These are phyloP conservation scores for Amphimedon queenslandica DNA, from an alignment of 37 sponge, comb jelly and placozoan species.

Conservation along the genomic window DNA sequence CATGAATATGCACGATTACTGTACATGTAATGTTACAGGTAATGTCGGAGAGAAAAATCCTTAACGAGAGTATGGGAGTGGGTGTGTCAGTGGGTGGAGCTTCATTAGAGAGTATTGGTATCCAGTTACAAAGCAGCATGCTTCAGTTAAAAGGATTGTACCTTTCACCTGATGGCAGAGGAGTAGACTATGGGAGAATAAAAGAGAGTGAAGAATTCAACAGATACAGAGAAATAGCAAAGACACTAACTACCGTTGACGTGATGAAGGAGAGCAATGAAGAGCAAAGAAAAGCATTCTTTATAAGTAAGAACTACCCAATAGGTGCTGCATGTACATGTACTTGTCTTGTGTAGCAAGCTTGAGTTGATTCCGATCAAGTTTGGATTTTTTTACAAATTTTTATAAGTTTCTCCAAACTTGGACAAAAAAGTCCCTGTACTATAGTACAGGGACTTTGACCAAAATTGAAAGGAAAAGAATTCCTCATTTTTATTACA, in stretches of 20 bases:
- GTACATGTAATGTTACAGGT: neutral
- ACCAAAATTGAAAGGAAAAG: too few species aligned
- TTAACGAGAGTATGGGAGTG: neutral
- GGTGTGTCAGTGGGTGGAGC: slow-evolving; percentile 20
- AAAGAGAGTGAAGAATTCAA: slow-evolving; percentile 38
- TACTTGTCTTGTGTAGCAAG: too few species aligned
- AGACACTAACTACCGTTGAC: slow-evolving; percentile 34
- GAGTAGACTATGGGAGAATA: slow-evolving; percentile 63
- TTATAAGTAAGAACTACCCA: too few species aligned
- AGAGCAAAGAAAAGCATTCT: slow-evolving; percentile 69
- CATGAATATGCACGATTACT: too few species aligned
- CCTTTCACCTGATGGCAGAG: slow-evolving; percentile 66
- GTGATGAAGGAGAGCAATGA: slow-evolving; percentile 13
- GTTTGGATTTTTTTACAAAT: too few species aligned
- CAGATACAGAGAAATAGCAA: slow-evolving; percentile 23
- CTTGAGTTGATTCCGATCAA: too few species aligned
- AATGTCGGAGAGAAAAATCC: neutral
- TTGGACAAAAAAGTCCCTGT: too few species aligned
- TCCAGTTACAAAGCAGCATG: slow-evolving; percentile 72
- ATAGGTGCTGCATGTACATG: too few species aligned
- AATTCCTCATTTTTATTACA: too few species aligned
- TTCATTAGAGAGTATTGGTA: too few species aligned
- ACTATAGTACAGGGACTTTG: too few species aligned
- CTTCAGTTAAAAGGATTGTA: slow-evolving; percentile 52
- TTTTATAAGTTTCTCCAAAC: too few species aligned